Evolutionary conservation across 2,113 vertebrate species (phyloP).

Genomic region (Brachyhypopomus gauderio): DNA sequence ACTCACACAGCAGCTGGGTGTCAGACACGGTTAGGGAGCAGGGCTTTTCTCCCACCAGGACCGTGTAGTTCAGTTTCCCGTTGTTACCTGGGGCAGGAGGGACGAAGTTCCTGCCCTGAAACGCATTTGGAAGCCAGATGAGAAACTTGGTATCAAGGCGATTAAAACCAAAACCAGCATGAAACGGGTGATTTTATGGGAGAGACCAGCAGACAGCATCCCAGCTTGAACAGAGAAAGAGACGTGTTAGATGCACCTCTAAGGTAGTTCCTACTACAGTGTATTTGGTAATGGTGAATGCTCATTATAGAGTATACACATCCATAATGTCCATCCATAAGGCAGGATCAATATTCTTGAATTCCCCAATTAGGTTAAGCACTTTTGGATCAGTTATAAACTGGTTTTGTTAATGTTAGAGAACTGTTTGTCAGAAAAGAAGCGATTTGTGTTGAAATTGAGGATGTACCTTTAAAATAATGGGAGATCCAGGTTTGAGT

Average conservation of each 20-base stretch:
- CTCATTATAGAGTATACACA: too few relatives aligned
- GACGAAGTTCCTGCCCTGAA: constrained; percentile 92
- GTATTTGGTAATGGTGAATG: too few relatives aligned
- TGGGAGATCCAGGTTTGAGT: constrained; percentile 94
- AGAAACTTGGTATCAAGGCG: not conserved
- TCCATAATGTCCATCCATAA: too few relatives aligned
- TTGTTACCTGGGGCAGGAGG: constrained; percentile 89
- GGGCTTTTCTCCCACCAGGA: constrained; percentile 92
- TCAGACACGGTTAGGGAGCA: constrained; percentile 92
- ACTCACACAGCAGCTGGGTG: constrained; percentile 94
- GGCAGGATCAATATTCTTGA: too few relatives aligned
- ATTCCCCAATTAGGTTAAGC: too few relatives aligned
- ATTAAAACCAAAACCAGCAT: not conserved
- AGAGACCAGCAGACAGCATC: not conserved
- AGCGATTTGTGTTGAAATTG: not conserved
- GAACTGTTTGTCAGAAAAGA: too few relatives aligned
- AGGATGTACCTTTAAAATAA: constrained; percentile 91
- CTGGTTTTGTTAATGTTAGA: too few relatives aligned
- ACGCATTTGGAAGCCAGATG: constrained; percentile 1
- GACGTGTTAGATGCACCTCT: too few relatives aligned
- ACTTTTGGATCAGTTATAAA: too few relatives aligned
- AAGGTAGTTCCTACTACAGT: too few relatives aligned
- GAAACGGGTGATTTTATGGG: too few relatives aligned
- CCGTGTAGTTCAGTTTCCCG: constrained; percentile 93
- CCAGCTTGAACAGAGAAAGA: too few relatives aligned